Base-by-base conservation (phyloP, 1,140 invertebrate genomes). In the Drosophila littoralis region DNA sequence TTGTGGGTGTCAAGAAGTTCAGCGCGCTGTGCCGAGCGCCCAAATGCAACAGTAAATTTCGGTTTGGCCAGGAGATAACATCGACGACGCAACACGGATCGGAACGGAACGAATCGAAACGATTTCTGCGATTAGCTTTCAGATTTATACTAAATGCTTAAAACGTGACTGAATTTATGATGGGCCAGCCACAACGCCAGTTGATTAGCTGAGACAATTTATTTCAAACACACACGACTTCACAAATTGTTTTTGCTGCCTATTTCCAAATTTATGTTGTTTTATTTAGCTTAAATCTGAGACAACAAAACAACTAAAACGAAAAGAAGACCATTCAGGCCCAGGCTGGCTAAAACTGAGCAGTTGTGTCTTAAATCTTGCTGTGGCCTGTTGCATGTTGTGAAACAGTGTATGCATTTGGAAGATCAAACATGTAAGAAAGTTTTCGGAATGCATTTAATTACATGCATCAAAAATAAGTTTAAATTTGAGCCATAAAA, bases 121-220 rank as follows among this genome's bases (percentile, higher is more conserved):
- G 42, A 40, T 46, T 13, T 46, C n/a, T 28, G 40, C 52, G 38
- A n/a, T 63, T 66, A 7, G 32, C 33, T 46, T 51, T 17, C 59
- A 77, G 81, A 81, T 91, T 90, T 66, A 86, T 83, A 17, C 86
- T 82, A 91, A 91, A 91, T 91, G 80, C 76, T 57, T 55, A 35
- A 73, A 90, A 91, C 90, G 90, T 91, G 90, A 84, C 90, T 86
- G 58, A 91, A 91, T 91, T 91, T 91, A 91, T 91, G 77, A 64
- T 68, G 46, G 22, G 61, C 68, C 68, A 69, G 45, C 22, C 46
- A 38, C 51, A 54, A 46, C 63, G 33, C 75, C 63, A 73, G 54
- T 66, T 88, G 82, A 81, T 86, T 74, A 86, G 82, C 67, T 60
- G 10, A 15, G 35, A 28, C 63, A 77, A 73, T 77, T 77, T 63